Evolutionary conservation across 64 coral and sea anemone species (phyloP).

Genomic region (Montipora capricornis): DNA sequence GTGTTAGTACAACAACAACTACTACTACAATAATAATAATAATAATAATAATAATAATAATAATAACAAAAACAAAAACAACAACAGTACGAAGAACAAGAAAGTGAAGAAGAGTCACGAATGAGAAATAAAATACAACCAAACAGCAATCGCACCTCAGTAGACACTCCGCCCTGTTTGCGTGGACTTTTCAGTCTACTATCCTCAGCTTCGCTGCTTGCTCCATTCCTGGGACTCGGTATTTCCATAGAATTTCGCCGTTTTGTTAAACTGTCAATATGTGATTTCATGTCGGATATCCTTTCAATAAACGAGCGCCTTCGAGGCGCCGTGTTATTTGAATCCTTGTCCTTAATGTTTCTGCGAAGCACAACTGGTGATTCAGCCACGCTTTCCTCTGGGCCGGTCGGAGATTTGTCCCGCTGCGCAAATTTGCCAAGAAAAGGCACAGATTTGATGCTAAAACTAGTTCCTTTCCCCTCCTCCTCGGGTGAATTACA

Average conservation of each 20-base stretch:
- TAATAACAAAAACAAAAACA: too few relatives aligned
- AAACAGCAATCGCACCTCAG: not conserved
- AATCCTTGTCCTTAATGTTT: slow-evolving; percentile 39
- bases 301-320: slow-evolving; percentile 81
- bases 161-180: not conserved
- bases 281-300: slow-evolving; percentile 63
- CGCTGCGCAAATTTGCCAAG: slow-evolving; percentile 45
- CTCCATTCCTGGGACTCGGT: not conserved
- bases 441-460: slow-evolving; percentile 26
- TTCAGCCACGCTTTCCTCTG: slow-evolving; percentile 28
- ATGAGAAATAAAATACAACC: not conserved
- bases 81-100: too few relatives aligned
- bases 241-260: slow-evolving; percentile 47
- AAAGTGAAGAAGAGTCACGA: not conserved
- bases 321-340: slow-evolving; percentile 51
- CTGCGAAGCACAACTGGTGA: slow-evolving; percentile 50
- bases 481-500: slow-evolving; percentile 36
- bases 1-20: too few relatives aligned
- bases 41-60: too few relatives aligned
- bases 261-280: slow-evolving; percentile 64
- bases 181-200: not conserved
- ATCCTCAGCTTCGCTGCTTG: not conserved
- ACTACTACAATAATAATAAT: too few relatives aligned
- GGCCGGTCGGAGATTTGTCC: slow-evolving; percentile 18
- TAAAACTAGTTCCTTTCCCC: slow-evolving; percentile 60